Base-by-base conservation (phyloP, 2,113 vertebrate genomes). In the Lota lota region DNA sequence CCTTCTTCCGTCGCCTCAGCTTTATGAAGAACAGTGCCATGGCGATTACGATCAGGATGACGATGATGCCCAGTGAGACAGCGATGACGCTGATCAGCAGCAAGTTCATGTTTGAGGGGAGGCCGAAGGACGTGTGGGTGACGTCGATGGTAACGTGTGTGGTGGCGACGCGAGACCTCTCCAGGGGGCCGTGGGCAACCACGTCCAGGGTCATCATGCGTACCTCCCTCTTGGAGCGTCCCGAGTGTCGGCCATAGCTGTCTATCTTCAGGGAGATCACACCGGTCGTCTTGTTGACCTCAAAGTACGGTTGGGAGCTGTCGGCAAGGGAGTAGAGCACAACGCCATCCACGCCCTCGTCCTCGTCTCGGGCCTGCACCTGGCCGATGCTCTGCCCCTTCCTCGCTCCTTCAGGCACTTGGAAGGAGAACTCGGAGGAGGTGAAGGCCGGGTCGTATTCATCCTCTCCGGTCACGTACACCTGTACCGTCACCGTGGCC, bases 401-500 rank as follows among this genome's bases (percentile, higher is more conserved):
- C 70, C 70, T 92, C 0, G 96, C 94, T 0, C 93, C 94, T 79
- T 97, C 95, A 0, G 96, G 95, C 64, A 99, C 95, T 78, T 95
- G 90, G 0, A 98, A 96, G 75, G 84, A 93, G 78, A 96, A 95
- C 75, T 91, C 81, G 0, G 92, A 88, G 59, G 93, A 92, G 59
- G 93, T 89, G 79, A 99, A 99, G 21, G 97, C 91, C 0, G 97
- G 97, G 59, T 96, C 94, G 0, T 99, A 99, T 54, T 99, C 97
- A 0, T 99, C 97, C 77, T 98, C 95, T 0, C 97, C 97, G 0
- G 92, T 96, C 61, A 99, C 92, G 60, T 97, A 94, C 61, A 99
- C 93, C 12, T 93, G 91, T 68, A 99, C 94, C 0, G 95, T 95
- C 76, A 95, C 96, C 0, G 95, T 95, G 20, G 97, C 96, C 0